These are phyloP conservation scores for Silurus lanzhouensis DNA, from an alignment of 2,797 vertebrate genomes.

Conservation along the genomic window DNA sequence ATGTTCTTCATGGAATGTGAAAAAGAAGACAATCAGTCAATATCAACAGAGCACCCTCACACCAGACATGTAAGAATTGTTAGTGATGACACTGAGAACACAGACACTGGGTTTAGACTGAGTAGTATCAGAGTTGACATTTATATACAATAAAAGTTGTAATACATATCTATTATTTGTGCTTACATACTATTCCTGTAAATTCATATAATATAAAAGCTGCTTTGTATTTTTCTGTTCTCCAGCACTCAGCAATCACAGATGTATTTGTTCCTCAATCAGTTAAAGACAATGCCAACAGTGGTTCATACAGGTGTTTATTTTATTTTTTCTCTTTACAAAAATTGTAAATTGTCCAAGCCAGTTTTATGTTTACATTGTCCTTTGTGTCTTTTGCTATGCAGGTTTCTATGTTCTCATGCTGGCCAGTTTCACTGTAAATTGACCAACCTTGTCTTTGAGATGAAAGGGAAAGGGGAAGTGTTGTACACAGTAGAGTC, in stretches of 20 bases:
- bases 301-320: neutral
- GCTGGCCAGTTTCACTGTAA: constrained; percentile 8
- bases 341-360: no score
- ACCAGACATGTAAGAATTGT: neutral
- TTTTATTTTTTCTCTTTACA: neutral
- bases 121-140: no score
- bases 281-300: neutral
- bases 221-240: no score
- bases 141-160: no score
- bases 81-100: neutral
- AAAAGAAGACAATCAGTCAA: neutral
- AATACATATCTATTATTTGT: no score
- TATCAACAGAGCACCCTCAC: neutral
- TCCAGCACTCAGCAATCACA: no score
- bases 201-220: no score
- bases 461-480: neutral
- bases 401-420: neutral
- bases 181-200: no score
- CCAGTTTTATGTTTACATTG: neutral
- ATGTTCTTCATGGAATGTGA: neutral
- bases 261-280: no score
- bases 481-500: neutral
- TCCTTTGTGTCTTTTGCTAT: neutral
- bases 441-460: constrained; percentile 4
- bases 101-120: neutral